These are phyloP conservation scores for Aythya fuligula DNA, from an alignment of 2,797 vertebrate species.

Conservation along the genomic window DNA sequence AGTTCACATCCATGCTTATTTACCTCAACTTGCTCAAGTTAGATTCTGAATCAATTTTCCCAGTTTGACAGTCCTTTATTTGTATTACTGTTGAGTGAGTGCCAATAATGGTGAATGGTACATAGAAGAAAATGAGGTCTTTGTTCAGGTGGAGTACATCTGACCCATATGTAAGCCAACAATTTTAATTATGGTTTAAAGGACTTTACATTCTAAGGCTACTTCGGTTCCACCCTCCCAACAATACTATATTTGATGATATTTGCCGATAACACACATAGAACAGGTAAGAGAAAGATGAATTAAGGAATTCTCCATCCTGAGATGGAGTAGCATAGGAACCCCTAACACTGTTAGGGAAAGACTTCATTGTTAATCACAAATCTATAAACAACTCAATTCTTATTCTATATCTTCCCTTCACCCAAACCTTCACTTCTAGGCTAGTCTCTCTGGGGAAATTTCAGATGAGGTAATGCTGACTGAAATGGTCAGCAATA, in stretches of 20 bases:
- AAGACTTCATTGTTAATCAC: background rate
- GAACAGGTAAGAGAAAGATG: background rate
- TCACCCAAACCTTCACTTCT: background rate
- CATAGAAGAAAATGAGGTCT: background rate
- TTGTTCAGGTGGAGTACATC: background rate
- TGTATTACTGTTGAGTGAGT: background rate
- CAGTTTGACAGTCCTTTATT: background rate
- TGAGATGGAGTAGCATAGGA: background rate
- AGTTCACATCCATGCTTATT: background rate
- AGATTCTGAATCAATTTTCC: background rate
- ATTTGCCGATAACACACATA: background rate
- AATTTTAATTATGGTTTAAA: background rate
- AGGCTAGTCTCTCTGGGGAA: background rate
- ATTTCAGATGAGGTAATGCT: slow-evolving; percentile 8
- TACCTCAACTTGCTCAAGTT: background rate
- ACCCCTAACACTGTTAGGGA: background rate
- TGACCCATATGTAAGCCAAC: background rate
- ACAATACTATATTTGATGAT: background rate
- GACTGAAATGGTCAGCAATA: slow-evolving; percentile 17
- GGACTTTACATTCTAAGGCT: background rate
- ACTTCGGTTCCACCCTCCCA: background rate
- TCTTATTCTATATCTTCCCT: background rate
- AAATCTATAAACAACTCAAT: background rate
- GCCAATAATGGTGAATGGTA: background rate
- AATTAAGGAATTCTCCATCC: background rate